Evolutionary conservation across 2,113 vertebrate species (phyloP).

Genomic region (Setophaga petechia): DNA sequence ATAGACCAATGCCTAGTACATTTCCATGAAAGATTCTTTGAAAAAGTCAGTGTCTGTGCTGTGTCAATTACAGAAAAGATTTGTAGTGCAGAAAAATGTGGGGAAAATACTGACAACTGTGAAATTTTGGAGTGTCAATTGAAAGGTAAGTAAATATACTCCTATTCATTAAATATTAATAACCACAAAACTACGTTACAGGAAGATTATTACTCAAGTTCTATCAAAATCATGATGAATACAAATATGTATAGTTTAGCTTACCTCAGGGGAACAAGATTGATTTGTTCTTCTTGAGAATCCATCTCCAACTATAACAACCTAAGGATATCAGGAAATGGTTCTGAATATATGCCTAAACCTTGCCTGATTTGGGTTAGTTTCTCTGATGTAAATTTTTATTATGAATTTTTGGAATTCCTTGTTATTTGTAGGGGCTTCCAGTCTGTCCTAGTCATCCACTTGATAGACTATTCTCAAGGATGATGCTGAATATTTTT

Average conservation of each 20-base stretch:
- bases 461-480: background rate
- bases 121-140: background rate
- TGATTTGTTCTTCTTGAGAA: background rate
- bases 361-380: background rate
- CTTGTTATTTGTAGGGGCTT: background rate
- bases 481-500: background rate
- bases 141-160: background rate
- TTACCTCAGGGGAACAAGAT: background rate
- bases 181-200: background rate
- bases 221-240: background rate
- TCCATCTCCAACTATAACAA: background rate
- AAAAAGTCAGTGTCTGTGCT: background rate
- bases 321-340: background rate
- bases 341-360: background rate
- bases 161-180: background rate
- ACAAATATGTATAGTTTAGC: background rate
- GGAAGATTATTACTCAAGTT: background rate
- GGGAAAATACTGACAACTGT: background rate
- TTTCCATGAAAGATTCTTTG: background rate
- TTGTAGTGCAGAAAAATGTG: background rate
- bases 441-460: background rate
- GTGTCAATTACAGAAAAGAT: background rate
- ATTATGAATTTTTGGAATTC: background rate
- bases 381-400: background rate
- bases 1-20: background rate